Evolutionary conservation across 2,888 invertebrate genomes (phyloP), one percentile per base, ranked within the genome.

Genomic region (Aspidapion aeneum): DNA sequence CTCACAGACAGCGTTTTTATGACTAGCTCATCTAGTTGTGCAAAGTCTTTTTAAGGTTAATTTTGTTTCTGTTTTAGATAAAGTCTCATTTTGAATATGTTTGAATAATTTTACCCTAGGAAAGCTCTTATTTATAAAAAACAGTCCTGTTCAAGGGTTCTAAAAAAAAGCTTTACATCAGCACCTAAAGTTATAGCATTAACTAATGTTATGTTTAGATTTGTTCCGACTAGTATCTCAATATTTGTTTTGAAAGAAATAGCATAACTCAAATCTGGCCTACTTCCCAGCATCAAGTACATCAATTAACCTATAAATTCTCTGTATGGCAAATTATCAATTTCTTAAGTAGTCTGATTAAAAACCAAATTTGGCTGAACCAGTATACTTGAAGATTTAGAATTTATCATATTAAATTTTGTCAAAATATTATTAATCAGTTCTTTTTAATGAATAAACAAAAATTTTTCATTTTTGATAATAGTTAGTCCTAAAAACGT

Each of bases 91-190:
- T 21, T 60, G 60, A 18, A 55, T 54, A 22, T 49, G 16, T 54
- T 21, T 21, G 54, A 60, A 60, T 2, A 60, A 18, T n/a, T 60
- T 60, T 3, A 54, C n/a, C 18, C 60, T 19, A 18, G 55, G 60
- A 60, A 60, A 60, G 18, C 60, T 54, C 21, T 60, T 22, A 16
- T 52, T 18, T 22, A 60, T 60, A n/a, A n/a, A n/a, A 54, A 60
- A 21, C 54, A 56, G 19, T 18, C 21, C 55, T 61, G 22, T 61
- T 56, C 56, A 21, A 56, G 22, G 7, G 9, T 16, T 48, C 59
- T 51, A 59, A 59, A 59, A 51, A 59, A 59, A 16, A 50, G 21
- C 51, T 59, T 59, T 51, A 60, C 60, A 54, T 60, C 55, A 1
- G 48, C 18, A 56, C n/a, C 2, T 2, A 20, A 22, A 20, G 1